Evolutionary conservation across 2,888 invertebrate species (phyloP), one percentile per base, ranked within the genome.

Genomic region (Lasius platythorax): DNA sequence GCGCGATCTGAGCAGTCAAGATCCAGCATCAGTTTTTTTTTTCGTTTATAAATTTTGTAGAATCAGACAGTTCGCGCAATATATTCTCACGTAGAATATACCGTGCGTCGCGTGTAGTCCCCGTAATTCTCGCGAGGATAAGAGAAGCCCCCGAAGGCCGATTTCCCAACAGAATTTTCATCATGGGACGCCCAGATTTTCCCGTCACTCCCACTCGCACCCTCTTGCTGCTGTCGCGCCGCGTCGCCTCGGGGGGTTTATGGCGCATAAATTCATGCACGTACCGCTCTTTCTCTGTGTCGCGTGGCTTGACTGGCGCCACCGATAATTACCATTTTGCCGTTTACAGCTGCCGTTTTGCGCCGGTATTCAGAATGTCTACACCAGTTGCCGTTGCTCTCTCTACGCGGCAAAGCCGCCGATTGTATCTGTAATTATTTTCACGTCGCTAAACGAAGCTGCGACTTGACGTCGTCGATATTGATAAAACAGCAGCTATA

Each of bases 251-350:
- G 18, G 43, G 50, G 50, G 75, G 15, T 79, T 79, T 61, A 46
- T 58, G 28, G 30, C 18, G 15, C 72, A 72, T 79, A 79, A 79
- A 79, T 72, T 72, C 46, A 23, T 72, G 23, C 23, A 72, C 43
- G 9, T 4, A 30, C 18, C 18, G 33, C 23, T 9, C 3, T 12
- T 40, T 37, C 3, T 12, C 53, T 43, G 56, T 43, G 79, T 79
- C 70, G 53, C 56, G 72, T 72, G 72, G 72, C 67, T 33, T 46
- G 11, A 8, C 53, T 3, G 82, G 82, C 82, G 82, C 82, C 82
- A 53, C 18, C 64, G 64, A 82, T 82, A 82, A 82, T 82, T 82
- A 78, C 53, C 30, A 5, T 82, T 82, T 74, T 40, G 64, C 75
- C 64, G 28, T 56, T 82, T 43, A 40, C 76, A 66, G 46, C 46